A percentile compares a stretch with the other conserved stretches of the same genome.
Evolutionary conservation across 2,888 invertebrate genomes (phyloP).

Genomic region (Cremastobaeus sp.): DNA sequence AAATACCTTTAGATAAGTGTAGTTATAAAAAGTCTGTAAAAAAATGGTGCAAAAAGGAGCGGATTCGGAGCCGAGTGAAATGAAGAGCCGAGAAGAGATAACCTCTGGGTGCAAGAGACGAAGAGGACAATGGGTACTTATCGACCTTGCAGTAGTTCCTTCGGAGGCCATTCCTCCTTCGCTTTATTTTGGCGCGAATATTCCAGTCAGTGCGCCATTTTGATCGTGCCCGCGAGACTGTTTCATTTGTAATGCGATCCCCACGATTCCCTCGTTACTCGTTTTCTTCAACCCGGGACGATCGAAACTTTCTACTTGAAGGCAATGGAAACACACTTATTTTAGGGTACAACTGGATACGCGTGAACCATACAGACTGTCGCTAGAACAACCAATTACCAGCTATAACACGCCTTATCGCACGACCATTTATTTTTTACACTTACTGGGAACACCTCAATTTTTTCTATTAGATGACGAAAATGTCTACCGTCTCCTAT

Average conservation of each 20-base stretch:
- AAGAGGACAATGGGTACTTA: constrained; percentile 73
- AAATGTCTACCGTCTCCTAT: too few species aligned
- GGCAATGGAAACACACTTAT: constrained; percentile 47
- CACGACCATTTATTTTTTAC: constrained; percentile 34
- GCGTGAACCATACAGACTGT: constrained; percentile 34
- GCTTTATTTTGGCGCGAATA: constrained; percentile 55
- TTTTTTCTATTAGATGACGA: too few species aligned
- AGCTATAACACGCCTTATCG: constrained; percentile 43
- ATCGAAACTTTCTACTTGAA: constrained; percentile 43
- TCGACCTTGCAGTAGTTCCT: constrained; percentile 73
- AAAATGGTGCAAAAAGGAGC: constrained; percentile 27
- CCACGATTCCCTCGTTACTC: constrained; percentile 49
- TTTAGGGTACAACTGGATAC: constrained; percentile 30
- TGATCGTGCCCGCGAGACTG: constrained; percentile 56
- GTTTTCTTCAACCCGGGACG: constrained; percentile 38
- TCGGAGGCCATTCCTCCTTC: constrained; percentile 28
- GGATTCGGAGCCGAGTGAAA: constrained; percentile 10
- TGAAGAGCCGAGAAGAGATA: constrained; percentile 54
- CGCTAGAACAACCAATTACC: constrained; percentile 38
- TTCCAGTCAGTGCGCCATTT: constrained; percentile 47
- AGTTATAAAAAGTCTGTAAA: constrained; percentile 11
- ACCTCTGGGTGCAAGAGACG: constrained; percentile 60
- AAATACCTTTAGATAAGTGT: constrained; percentile 64
- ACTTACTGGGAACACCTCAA: too few species aligned
- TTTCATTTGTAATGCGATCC: constrained; percentile 26